These are phyloP conservation scores for Stenopsyche tienmushanensis DNA, from an alignment of 1,140 invertebrate species.

Conservation along the genomic window DNA sequence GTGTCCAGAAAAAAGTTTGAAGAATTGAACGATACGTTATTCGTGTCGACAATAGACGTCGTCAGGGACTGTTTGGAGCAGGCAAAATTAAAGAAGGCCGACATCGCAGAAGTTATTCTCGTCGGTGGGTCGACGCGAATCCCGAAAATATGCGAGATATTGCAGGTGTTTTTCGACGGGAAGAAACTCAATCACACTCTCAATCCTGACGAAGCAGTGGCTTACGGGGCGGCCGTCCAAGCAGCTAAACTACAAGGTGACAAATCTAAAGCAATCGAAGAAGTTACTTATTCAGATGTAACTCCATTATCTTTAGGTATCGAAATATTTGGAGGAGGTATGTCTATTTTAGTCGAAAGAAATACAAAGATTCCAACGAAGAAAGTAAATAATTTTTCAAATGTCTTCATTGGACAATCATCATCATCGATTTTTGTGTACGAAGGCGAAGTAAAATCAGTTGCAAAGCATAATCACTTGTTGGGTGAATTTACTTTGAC, in stretches of 20 bases:
- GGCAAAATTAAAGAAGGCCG: constrained; percentile 66
- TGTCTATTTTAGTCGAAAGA: constrained; percentile 66
- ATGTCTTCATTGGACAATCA: constrained; percentile 70
- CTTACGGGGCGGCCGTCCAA: constrained; percentile 67
- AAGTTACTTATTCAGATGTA: constrained; percentile 74
- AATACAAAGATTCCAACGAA: constrained; percentile 66
- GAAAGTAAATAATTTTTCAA: constrained; percentile 64
- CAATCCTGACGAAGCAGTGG: constrained; percentile 68
- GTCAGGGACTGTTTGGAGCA: constrained; percentile 71
- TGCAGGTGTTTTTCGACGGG: constrained; percentile 65
- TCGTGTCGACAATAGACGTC: constrained; percentile 61
- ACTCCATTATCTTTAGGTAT: constrained; percentile 66
- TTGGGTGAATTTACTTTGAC: constrained; percentile 72
- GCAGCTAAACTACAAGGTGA: constrained; percentile 64
- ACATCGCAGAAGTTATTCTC: constrained; percentile 75
- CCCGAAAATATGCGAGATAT: constrained; percentile 63
- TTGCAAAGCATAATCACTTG: constrained; percentile 75
- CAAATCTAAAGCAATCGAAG: constrained; percentile 63
- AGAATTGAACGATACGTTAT: constrained; percentile 63
- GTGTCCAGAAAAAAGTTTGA: constrained; percentile 64
- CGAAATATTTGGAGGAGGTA: constrained; percentile 66
- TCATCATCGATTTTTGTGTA: constrained; percentile 72
- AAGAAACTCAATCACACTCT: constrained; percentile 67
- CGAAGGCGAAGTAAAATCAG: constrained; percentile 77
- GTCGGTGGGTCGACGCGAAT: constrained; percentile 80